Conservation (phyloP, 2,113 vertebrate genomes). For the Vidua macroura region DNA sequence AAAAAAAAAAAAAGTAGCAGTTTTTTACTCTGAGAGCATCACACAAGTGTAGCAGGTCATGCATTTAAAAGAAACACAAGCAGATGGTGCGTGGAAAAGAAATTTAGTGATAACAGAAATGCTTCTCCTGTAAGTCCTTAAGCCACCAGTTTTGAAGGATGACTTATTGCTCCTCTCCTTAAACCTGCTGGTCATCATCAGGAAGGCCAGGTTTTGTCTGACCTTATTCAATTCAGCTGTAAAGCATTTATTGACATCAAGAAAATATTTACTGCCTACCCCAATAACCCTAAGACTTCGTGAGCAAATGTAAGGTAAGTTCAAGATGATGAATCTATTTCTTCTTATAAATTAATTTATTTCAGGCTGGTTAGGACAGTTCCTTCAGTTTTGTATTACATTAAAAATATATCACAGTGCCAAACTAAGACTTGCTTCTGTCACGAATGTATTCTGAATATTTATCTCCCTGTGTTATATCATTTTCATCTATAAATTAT, state of each 20-base stretch:
- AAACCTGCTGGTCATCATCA: neutral
- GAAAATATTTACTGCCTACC: neutral
- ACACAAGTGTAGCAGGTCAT: neutral
- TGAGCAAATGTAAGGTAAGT: neutral
- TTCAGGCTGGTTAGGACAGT: neutral
- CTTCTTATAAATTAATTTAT: neutral
- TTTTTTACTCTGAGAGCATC: neutral
- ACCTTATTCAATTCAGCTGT: neutral
- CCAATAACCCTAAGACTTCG: rapidly evolving
- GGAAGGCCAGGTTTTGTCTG: neutral
- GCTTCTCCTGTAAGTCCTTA: neutral
- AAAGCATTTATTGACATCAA: neutral
- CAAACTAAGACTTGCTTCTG: neutral
- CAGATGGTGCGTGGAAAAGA: neutral
- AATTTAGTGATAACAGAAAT: neutral
- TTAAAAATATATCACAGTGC: neutral
- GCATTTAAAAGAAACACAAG: neutral
- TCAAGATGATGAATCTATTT: neutral
- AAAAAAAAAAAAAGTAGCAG: neutral
- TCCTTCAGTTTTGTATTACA: neutral
- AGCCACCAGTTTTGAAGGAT: neutral
- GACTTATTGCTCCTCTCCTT: neutral
- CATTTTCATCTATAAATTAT: neutral
- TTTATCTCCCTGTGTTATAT: neutral
- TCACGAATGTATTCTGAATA: neutral